Evolutionary conservation across 2,113 vertebrate species (phyloP).

Genomic region (Malurus elegans): DNA sequence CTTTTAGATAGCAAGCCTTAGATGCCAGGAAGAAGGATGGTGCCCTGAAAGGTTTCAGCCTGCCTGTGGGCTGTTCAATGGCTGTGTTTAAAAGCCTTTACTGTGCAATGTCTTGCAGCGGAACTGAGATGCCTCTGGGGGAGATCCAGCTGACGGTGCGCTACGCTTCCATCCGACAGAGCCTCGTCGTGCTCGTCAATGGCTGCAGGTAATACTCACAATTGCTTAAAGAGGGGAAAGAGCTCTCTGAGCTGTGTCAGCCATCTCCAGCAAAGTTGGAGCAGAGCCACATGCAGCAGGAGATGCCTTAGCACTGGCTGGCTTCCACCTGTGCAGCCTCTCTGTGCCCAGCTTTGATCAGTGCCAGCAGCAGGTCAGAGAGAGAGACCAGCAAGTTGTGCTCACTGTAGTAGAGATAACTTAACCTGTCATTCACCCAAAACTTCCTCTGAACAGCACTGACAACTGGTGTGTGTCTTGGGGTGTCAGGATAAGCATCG

Average conservation of each 20-base stretch:
- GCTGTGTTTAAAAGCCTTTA: not conserved
- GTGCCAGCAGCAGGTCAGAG: not conserved
- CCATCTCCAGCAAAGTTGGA: not conserved
- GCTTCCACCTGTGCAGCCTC: not conserved
- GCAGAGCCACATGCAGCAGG: not conserved
- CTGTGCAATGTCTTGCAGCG: slow-evolving; percentile 36
- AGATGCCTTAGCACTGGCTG: not conserved
- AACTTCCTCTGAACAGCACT: not conserved
- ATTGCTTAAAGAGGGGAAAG: not conserved
- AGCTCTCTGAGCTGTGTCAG: not conserved
- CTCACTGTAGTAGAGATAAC: accelerated
- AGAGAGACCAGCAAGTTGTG: accelerated
- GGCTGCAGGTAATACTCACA: slow-evolving; percentile 82
- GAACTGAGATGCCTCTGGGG: slow-evolving; percentile 76
- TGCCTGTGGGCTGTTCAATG: not conserved
- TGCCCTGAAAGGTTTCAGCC: not conserved
- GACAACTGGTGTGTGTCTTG: not conserved
- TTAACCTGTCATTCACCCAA: not conserved
- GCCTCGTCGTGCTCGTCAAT: slow-evolving; percentile 82
- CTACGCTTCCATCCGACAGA: slow-evolving; percentile 82
- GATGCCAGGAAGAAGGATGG: not conserved
- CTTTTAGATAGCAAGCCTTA: not conserved
- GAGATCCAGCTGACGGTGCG: slow-evolving; percentile 86
- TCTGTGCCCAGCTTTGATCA: not conserved
- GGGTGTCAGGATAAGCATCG: accelerated